Evolutionary conservation across 2,888 invertebrate genomes (phyloP).

Genomic region (Nymphalis polychloros): DNA sequence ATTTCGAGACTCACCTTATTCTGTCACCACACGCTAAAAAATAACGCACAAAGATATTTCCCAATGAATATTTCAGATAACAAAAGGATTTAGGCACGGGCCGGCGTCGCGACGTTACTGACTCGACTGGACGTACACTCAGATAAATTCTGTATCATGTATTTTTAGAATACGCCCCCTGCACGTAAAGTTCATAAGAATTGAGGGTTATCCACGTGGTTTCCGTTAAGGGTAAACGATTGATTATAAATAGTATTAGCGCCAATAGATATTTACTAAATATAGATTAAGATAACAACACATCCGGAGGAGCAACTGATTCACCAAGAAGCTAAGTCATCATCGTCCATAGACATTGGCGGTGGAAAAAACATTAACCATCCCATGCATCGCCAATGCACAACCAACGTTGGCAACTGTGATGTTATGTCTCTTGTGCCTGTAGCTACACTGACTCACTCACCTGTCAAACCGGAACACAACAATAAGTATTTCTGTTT

Average conservation of each 20-base stretch:
- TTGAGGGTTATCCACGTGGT: constrained; percentile 59
- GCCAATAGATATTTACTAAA: background rate
- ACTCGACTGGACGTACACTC: constrained; percentile 57
- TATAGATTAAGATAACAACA: background rate
- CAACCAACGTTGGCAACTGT: too few species aligned
- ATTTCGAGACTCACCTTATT: constrained; percentile 30
- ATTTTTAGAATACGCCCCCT: constrained; percentile 81
- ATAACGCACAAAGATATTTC: constrained; percentile 16
- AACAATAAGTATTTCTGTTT: too few species aligned
- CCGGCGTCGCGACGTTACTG: constrained; percentile 64
- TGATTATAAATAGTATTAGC: constrained; percentile 19
- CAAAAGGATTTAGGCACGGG: constrained; percentile 47
- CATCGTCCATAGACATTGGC: too few species aligned
- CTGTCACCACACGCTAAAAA: constrained; percentile 24
- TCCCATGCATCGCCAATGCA: too few species aligned
- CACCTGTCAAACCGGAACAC: too few species aligned
- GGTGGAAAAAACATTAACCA: too few species aligned
- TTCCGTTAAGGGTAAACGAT: constrained; percentile 60
- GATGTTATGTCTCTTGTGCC: too few species aligned
- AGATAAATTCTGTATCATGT: constrained; percentile 55
- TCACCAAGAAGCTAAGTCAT: too few species aligned
- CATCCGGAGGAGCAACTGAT: background rate
- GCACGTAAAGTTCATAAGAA: constrained; percentile 49
- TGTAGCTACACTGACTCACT: too few species aligned
- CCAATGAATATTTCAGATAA: constrained; percentile 19